Percentiles rank a stretch among this genome's conserved stretches.
These are phyloP conservation scores for Cantharis flavilabris DNA, from an alignment of 2,888 invertebrate species.

Conservation along the genomic window DNA sequence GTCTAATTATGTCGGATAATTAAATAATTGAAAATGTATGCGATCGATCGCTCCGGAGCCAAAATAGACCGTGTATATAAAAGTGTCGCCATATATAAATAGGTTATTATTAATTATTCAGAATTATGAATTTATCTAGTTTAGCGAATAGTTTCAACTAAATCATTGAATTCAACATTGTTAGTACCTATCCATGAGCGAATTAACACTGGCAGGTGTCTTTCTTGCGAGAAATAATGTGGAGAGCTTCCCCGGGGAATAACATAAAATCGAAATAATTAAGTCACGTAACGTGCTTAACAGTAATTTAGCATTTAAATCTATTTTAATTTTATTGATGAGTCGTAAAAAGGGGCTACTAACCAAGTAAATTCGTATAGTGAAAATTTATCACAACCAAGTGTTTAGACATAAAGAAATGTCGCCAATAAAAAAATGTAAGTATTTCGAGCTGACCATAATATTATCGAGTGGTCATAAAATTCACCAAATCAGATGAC, in stretches of 20 bases:
- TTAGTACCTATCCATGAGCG: not conserved
- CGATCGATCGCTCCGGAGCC: no score
- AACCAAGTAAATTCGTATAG: not conserved
- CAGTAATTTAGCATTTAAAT: not conserved
- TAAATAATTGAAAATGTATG: no score
- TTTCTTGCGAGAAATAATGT: not conserved
- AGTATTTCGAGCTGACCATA: not conserved
- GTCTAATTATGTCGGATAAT: no score
- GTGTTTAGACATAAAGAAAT: not conserved
- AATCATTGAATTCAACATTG: not conserved
- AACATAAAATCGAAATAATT: not conserved
- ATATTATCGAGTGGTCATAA: not conserved
- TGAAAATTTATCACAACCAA: not conserved
- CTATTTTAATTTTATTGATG: not conserved
- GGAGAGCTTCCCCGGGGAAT: not conserved
- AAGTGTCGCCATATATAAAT: not conserved
- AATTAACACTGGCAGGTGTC: not conserved
- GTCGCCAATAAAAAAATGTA: not conserved
- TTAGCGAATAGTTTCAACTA: not conserved
- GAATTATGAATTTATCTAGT: not conserved
- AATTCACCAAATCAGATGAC: not conserved
- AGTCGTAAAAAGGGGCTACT: not conserved
- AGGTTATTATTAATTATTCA: not conserved
- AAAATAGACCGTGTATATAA: not conserved
- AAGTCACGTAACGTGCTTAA: not conserved